phyloP scores from a whole-genome alignment of 2,888 invertebrate species.

The Dynastes grantii region DNA sequence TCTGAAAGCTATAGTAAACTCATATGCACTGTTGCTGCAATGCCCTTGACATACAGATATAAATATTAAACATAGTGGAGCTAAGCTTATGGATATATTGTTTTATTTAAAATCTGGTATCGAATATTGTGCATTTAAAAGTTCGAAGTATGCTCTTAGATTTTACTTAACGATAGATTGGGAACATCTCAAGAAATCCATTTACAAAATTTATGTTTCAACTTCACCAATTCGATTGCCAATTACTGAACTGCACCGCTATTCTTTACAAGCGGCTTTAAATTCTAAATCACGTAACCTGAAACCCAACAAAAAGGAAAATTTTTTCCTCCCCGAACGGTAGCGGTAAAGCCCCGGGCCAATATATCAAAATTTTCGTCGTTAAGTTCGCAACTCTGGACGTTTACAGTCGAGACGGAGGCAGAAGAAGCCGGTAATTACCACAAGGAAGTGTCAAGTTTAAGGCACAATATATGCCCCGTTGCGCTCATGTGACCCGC shows the following conservation, averaged over 20 bases:
- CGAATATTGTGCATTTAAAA: no score
- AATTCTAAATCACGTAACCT: constrained; percentile 26
- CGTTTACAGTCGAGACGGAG: neutral
- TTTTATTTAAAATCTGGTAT: no score
- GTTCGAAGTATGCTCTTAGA: no score
- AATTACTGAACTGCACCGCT: neutral
- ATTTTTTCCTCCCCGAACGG: constrained; percentile 20
- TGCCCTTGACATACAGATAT: no score
- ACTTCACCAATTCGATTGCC: constrained; percentile 6
- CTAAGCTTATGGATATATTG: no score
- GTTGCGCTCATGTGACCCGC: constrained; percentile 50
- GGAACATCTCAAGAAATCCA: neutral
- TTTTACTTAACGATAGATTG: no score
- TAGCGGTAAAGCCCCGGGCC: neutral
- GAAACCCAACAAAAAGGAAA: neutral
- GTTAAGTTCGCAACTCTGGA: constrained; percentile 14
- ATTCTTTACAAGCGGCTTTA: constrained; percentile 2
- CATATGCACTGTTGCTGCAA: no score
- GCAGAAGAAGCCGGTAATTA: constrained; percentile 43
- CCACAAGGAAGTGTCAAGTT: constrained; percentile 52
- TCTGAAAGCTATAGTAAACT: no score
- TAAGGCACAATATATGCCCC: constrained; percentile 48
- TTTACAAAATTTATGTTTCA: neutral
- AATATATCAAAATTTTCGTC: constrained; percentile 29
- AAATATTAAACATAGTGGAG: no score